Conservation (phyloP, 2,888 invertebrate species). For the Drosophila quinaria region DNA sequence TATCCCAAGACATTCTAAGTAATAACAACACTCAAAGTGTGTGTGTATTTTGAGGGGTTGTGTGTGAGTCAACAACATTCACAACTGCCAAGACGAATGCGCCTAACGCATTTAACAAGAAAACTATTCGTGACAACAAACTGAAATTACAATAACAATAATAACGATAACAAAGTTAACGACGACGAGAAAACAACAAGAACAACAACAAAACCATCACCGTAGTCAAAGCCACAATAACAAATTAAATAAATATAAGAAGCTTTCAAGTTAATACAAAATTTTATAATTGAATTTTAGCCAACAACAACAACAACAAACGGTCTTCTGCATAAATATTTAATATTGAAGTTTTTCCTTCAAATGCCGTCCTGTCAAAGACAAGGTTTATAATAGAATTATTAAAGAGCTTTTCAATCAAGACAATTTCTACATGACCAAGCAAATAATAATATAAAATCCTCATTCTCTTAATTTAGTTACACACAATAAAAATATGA, state of each 20-base stretch:
- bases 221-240: slow-evolving; percentile 55
- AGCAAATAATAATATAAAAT: neutral
- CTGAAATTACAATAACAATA: slow-evolving; percentile 9
- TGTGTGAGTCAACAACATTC: slow-evolving; percentile 33
- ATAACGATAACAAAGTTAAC: slow-evolving; percentile 7
- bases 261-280: slow-evolving; percentile 78
- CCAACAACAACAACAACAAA: slow-evolving; percentile 36
- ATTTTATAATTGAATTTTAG: slow-evolving; percentile 73
- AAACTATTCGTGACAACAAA: slow-evolving; percentile 19
- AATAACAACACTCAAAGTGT: slow-evolving; percentile 49
- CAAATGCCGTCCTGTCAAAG: slow-evolving; percentile 20
- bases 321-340: slow-evolving; percentile 19
- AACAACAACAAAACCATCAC: slow-evolving; percentile 15
- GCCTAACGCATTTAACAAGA: slow-evolving; percentile 27
- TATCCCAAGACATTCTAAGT: slow-evolving; percentile 43
- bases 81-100: slow-evolving; percentile 39
- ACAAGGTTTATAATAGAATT: slow-evolving; percentile 15
- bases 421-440: slow-evolving; percentile 8
- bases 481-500: neutral
- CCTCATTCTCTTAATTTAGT: neutral
- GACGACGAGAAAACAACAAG: neutral
- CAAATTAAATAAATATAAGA: slow-evolving; percentile 81
- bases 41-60: neutral
- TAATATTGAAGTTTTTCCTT: slow-evolving; percentile 6
- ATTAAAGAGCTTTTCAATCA: slow-evolving; percentile 17